Evolutionary conservation across 2,113 vertebrate species (phyloP).

Genomic region (Vulpes ferrilata): DNA sequence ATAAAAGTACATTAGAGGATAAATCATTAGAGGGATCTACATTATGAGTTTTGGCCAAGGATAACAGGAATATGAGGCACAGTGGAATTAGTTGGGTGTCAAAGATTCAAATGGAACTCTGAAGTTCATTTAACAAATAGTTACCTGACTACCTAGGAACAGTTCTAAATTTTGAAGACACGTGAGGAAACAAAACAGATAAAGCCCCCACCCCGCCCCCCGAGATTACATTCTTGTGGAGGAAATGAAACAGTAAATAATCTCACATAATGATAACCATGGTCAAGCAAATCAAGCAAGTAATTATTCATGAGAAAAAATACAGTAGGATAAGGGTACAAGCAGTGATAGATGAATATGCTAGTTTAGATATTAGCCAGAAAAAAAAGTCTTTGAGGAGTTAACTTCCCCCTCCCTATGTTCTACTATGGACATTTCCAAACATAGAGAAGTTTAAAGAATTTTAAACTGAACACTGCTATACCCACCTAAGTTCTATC

Average conservation of each 20-base stretch:
- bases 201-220: background rate
- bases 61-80: background rate
- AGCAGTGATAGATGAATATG: background rate
- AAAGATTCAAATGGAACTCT: background rate
- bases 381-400: background rate
- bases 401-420: background rate
- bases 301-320: background rate
- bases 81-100: background rate
- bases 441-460: background rate
- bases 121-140: conserved; percentile 23
- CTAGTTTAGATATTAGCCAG: background rate
- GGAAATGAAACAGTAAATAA: conserved; percentile 5
- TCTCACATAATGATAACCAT: background rate
- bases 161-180: background rate
- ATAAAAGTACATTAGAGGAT: background rate
- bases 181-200: background rate
- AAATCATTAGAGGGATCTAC: background rate
- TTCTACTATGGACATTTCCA: background rate
- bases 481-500: background rate
- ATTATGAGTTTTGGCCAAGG: background rate
- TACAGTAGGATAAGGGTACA: background rate
- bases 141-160: background rate
- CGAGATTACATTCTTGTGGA: background rate
- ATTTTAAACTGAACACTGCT: background rate
- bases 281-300: conserved; percentile 38